Conservation (phyloP, 2,888 invertebrate species). For the Amblyjoppa proteus region DNA sequence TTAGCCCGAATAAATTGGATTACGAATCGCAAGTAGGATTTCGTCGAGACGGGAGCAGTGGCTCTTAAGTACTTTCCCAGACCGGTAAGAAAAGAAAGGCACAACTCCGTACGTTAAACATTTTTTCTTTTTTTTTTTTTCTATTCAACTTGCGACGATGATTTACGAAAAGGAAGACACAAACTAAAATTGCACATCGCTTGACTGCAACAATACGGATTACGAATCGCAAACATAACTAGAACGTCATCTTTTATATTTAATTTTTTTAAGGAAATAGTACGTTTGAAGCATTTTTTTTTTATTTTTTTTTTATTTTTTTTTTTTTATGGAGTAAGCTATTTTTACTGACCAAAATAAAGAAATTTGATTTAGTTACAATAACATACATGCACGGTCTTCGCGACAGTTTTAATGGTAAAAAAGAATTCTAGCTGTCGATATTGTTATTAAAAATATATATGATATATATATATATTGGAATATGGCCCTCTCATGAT, state of each 20-base stretch:
- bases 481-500: too few relatives aligned
- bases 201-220: too few relatives aligned
- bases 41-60: conserved; percentile 60
- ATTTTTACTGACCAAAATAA: background rate
- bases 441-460: too few relatives aligned
- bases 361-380: too few relatives aligned
- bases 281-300: too few relatives aligned
- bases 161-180: background rate
- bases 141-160: background rate
- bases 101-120: background rate
- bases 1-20: conserved; percentile 66
- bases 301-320: too few relatives aligned
- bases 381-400: background rate
- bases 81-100: conserved; percentile 24
- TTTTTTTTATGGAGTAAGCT: too few relatives aligned
- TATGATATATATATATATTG: too few relatives aligned
- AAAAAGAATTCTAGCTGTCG: background rate
- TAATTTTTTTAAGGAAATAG: too few relatives aligned
- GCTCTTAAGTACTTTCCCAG: conserved; percentile 16
- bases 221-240: too few relatives aligned
- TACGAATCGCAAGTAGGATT: conserved; percentile 66
- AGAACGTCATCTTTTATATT: too few relatives aligned
- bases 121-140: too few relatives aligned
- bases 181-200: background rate
- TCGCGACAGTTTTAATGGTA: background rate